Base-by-base conservation (phyloP, 2,797 vertebrate species). In the Crenichthys baileyi region DNA sequence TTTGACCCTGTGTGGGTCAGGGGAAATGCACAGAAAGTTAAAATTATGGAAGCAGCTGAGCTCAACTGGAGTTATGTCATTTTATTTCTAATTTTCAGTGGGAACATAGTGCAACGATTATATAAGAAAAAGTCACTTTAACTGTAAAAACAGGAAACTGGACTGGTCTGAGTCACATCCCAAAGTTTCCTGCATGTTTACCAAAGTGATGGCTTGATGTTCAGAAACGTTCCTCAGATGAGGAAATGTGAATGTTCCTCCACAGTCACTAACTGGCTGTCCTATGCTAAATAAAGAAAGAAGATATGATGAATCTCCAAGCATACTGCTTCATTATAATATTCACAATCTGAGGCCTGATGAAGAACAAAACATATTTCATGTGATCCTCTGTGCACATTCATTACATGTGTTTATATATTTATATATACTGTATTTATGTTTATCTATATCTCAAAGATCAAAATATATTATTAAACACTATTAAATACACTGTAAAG, bases 321-420 rank as follows among this genome's bases (percentile, higher is more conserved):
- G 90, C 91, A 90, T 93, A 90, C 94, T 90, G 92, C 91, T 93
- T 75, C 63, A 86, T 82, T 82, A 85, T 85, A 85, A 94, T 89
- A 92, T 92, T 93, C 88, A 93, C 89, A 88, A 92, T 82, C 89
- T 85, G 46, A 89, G 79, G 90, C 74, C 85, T 85, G 83, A 53
- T 77, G 76, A 88, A 87, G 88, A 90, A 93, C 90, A 89, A 92
- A 91, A 87, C 83, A 91, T 90, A 36, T 36, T 36, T 36, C 36
- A 36, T 36, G 36, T 36, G 58, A 73, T 88, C 51, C 61, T 75
- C 41, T 80, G 67, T 76, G 68, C 83, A 91, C 88, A 82, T 76
- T 89, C 83, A 72, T 84, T 82, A 89, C 76, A 74, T 73, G 70
- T 73, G 60, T 51, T 2, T 55, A 55, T 55, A 79, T 79, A 81